A percentile compares a stretch with the other conserved stretches of the same genome.
These are phyloP conservation scores for Leptosomus discolor DNA, from an alignment of 2,113 vertebrate genomes.

Conservation along the genomic window DNA sequence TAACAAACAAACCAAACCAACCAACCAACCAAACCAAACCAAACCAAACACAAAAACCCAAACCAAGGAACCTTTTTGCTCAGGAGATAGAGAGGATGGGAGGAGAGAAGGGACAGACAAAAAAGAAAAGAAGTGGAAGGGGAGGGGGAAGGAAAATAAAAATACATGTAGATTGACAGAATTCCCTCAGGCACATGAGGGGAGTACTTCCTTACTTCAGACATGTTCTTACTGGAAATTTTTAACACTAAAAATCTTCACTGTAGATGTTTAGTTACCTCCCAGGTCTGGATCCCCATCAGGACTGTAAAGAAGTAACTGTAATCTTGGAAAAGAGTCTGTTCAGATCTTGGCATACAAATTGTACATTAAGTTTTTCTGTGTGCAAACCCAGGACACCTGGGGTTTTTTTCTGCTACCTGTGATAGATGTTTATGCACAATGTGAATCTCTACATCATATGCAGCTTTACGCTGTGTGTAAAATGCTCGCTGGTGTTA, in stretches of 20 bases:
- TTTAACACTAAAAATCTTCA: not conserved
- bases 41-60: not conserved
- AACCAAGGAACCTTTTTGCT: not conserved
- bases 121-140: not conserved
- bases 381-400: not conserved
- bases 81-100: not conserved
- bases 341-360: not conserved
- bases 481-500: not conserved
- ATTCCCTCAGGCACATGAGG: not conserved
- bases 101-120: not conserved
- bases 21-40: too few species aligned
- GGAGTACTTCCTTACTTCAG: not conserved
- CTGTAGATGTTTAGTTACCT: not conserved
- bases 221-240: not conserved
- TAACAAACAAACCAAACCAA: not conserved
- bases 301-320: not conserved
- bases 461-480: not conserved
- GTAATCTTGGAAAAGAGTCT: not conserved
- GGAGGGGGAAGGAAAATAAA: not conserved
- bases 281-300: not conserved
- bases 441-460: not conserved
- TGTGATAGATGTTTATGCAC: not conserved
- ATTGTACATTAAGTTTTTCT: not conserved
- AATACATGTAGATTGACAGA: not conserved
- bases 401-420: rapidly evolving